These are phyloP conservation scores for Sinocyclocheilus grahami DNA, from an alignment of 2,113 vertebrate species.

Conservation along the genomic window DNA sequence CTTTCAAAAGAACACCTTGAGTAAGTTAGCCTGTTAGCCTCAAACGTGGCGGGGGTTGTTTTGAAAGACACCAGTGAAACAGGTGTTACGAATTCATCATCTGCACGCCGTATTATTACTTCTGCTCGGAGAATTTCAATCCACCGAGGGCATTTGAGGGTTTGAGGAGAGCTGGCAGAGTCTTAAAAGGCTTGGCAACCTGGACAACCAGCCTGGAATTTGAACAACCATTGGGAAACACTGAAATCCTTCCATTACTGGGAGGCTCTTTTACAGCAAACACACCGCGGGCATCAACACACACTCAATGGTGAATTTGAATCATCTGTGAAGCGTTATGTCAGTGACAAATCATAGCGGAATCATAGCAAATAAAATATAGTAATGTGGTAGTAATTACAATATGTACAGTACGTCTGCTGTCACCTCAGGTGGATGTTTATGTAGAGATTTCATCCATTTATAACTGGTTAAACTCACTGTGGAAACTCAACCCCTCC, in stretches of 20 bases:
- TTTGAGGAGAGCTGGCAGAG: slow-evolving; percentile 34
- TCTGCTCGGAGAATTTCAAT: slow-evolving; percentile 39
- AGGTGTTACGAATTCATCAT: slow-evolving; percentile 45
- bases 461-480: neutral
- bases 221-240: slow-evolving; percentile 37
- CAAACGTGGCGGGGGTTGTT: neutral
- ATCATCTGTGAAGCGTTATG: neutral
- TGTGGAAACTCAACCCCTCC: neutral
- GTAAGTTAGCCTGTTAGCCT: neutral
- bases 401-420: neutral
- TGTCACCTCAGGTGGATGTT: neutral
- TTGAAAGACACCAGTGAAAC: slow-evolving; percentile 32
- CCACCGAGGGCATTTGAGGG: slow-evolving; percentile 20
- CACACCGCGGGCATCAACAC: neutral
- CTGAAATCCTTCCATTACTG: neutral
- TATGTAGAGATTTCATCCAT: neutral
- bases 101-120: slow-evolving; percentile 34
- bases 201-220: slow-evolving; percentile 50
- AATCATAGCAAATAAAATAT: too few species aligned
- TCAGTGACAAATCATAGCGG: too few species aligned
- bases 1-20: neutral
- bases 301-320: neutral
- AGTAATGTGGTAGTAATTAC: neutral
- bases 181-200: slow-evolving; percentile 49
- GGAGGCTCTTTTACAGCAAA: slow-evolving; percentile 13